A percentile compares a stretch with the other conserved stretches of the same genome.
These are phyloP conservation scores for Marmota flaviventris DNA, from an alignment of 2,113 vertebrate genomes.

Conservation along the genomic window DNA sequence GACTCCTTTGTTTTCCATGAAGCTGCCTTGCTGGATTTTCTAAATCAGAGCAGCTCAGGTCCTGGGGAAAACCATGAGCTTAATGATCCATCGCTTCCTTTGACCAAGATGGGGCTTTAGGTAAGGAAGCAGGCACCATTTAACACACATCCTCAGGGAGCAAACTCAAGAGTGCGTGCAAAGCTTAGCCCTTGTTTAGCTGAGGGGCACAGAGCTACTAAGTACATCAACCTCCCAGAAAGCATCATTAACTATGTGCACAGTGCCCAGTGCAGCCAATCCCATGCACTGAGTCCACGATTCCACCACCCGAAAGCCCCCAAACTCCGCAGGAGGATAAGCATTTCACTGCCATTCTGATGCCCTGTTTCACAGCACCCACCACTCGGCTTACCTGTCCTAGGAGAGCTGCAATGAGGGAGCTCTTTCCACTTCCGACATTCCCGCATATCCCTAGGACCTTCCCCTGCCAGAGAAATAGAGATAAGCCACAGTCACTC, in stretches of 20 bases:
- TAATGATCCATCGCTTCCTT: neutral
- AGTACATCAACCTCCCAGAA: neutral
- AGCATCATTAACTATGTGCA: neutral
- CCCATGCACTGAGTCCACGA: neutral
- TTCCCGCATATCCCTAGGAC: conserved; percentile 93
- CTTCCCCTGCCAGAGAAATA: conserved; percentile 86
- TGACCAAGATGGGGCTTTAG: neutral
- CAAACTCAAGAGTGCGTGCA: neutral
- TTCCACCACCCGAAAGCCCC: neutral
- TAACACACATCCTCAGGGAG: neutral
- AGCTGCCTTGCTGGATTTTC: neutral
- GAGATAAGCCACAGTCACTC: neutral
- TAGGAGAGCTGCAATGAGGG: conserved; percentile 91
- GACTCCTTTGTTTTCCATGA: neutral
- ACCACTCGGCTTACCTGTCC: conserved; percentile 88
- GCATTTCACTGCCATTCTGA: rapidly evolving
- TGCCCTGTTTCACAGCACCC: rapidly evolving
- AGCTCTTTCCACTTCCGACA: conserved; percentile 93
- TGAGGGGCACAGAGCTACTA: neutral
- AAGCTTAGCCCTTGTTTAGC: neutral
- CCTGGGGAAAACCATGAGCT: neutral
- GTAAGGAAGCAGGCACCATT: neutral
- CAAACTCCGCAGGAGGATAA: neutral
- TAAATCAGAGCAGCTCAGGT: neutral
- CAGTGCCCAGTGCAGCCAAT: rapidly evolving